Conservation (phyloP, 2,113 vertebrate genomes). For the Aegithalos caudatus region DNA sequence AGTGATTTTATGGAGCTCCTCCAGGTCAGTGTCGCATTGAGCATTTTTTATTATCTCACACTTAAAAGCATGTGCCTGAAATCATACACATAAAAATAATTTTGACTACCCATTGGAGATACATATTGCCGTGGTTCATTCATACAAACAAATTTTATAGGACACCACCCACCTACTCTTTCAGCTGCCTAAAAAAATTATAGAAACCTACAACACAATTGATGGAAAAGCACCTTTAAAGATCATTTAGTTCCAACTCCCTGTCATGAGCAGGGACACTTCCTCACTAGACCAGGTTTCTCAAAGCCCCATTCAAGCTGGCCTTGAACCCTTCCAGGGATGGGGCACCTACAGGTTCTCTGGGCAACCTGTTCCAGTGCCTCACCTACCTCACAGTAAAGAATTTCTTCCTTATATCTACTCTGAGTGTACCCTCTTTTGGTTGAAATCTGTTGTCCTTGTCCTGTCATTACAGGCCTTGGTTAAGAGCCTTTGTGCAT, state of each 20-base stretch:
- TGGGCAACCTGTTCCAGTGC: neutral
- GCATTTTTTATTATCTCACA: neutral
- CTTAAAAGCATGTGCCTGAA: neutral
- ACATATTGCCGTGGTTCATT: neutral
- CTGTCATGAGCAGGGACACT: neutral
- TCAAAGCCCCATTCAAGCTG: neutral
- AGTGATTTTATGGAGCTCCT: conserved; percentile 40
- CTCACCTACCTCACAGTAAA: neutral
- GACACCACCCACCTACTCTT: neutral
- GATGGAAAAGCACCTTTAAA: neutral
- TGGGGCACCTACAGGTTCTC: neutral
- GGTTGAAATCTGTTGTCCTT: neutral
- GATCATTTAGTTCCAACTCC: neutral
- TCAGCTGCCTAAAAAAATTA: neutral
- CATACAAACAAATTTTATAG: neutral
- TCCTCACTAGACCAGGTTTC: neutral
- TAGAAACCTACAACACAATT: rapidly evolving
- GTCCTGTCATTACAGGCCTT: neutral
- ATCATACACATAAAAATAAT: neutral
- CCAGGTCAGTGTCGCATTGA: neutral
- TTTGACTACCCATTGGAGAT: neutral
- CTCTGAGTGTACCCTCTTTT: neutral
- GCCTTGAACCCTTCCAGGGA: neutral
- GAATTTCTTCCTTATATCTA: neutral
- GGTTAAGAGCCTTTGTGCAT: neutral